These are phyloP conservation scores for Syritta pipiens DNA, from an alignment of 2,888 invertebrate species.

Conservation along the genomic window DNA sequence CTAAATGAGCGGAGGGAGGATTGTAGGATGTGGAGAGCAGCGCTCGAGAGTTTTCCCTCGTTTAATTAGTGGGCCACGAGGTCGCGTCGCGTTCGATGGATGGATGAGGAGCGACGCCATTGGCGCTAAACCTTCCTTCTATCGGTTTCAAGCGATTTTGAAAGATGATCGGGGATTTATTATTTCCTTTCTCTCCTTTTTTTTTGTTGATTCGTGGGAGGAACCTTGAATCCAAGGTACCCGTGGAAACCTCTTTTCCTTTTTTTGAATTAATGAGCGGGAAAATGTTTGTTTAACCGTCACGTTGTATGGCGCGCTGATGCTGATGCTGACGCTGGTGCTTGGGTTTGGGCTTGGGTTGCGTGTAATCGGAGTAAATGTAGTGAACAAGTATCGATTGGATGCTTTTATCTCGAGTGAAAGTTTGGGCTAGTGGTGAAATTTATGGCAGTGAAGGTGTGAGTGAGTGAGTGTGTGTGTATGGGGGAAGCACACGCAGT, in stretches of 20 bases:
- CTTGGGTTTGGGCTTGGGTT: too few species aligned
- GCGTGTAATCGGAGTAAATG: too few species aligned
- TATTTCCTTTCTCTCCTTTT: too few species aligned
- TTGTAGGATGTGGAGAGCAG: not conserved
- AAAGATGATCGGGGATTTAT: not conserved
- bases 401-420: not conserved
- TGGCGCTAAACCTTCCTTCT: too few species aligned
- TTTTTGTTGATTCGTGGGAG: not conserved
- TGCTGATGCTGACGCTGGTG: too few species aligned
- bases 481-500: too few species aligned
- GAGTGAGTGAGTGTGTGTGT: too few species aligned
- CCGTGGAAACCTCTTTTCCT: constrained; percentile 30
- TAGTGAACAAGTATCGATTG: constrained; percentile 2
- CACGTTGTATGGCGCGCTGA: not conserved
- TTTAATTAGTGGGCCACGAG: too few species aligned
- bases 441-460: too few species aligned
- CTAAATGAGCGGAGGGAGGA: too few species aligned
- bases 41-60: not conserved
- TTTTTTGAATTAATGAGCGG: constrained; percentile 34
- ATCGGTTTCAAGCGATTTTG: not conserved
- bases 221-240: constrained; percentile 2
- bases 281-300: constrained; percentile 8
- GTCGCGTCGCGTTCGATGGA: too few species aligned
- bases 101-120: too few species aligned
- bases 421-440: not conserved